These are phyloP conservation scores for Tachina fera DNA, from an alignment of 2,888 invertebrate species.

Conservation along the genomic window DNA sequence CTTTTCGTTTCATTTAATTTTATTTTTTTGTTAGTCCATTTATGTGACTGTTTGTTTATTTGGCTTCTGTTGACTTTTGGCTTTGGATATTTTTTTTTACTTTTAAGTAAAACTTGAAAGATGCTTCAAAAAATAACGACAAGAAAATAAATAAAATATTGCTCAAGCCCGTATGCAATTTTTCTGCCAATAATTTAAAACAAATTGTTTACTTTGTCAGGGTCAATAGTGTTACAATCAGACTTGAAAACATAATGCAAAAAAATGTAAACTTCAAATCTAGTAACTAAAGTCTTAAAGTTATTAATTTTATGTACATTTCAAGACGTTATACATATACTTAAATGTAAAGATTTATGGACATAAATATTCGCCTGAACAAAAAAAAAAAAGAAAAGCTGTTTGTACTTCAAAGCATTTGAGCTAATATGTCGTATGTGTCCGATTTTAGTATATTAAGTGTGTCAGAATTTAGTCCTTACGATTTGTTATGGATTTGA, in stretches of 20 bases:
- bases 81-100: background rate
- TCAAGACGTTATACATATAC: constrained; percentile 11
- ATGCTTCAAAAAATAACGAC: constrained; percentile 15
- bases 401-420: no score
- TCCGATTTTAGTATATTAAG: no score
- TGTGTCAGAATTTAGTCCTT: no score
- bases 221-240: constrained; percentile 66
- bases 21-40: constrained; percentile 1
- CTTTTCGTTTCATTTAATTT: constrained; percentile 34
- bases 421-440: no score
- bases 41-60: constrained; percentile 41
- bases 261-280: constrained; percentile 35
- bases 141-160: constrained; percentile 39
- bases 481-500: no score
- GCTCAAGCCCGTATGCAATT: constrained; percentile 50
- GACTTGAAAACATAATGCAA: constrained; percentile 36
- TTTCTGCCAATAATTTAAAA: constrained; percentile 47
- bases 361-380: background rate
- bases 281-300: constrained; percentile 24
- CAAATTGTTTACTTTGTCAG: constrained; percentile 70
- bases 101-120: constrained; percentile 7
- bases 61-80: constrained; percentile 66
- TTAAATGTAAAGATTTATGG: background rate
- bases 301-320: constrained; percentile 23
- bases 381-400: background rate